A percentile compares a stretch with the other conserved stretches of the same genome.
Evolutionary conservation across 2,888 invertebrate species (phyloP).

Genomic region (Hirtodrosophila histrioides): DNA sequence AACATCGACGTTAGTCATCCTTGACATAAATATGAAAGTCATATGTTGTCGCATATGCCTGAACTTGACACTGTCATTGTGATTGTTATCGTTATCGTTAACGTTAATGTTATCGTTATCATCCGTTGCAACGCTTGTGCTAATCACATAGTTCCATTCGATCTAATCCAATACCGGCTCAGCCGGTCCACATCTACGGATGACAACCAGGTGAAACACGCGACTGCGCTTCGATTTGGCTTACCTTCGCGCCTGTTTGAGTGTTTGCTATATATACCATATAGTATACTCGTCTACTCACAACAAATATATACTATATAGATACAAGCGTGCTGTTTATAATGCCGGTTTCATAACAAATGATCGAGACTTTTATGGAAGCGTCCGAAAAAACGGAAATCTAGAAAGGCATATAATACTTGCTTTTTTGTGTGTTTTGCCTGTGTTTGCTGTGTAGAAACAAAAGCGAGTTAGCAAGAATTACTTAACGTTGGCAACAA

Average conservation of each 20-base stretch:
- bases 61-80: slow-evolving; percentile 55
- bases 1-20: slow-evolving; percentile 47
- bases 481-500: slow-evolving; percentile 23
- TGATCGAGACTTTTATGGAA: slow-evolving; percentile 54
- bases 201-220: slow-evolving; percentile 18
- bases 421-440: slow-evolving; percentile 11
- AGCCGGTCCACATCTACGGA: slow-evolving; percentile 40
- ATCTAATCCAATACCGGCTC: slow-evolving; percentile 40
- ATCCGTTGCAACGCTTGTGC: slow-evolving; percentile 26
- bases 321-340: slow-evolving; percentile 13
- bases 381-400: slow-evolving; percentile 45
- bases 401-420: slow-evolving; percentile 46
- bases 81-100: slow-evolving; percentile 13
- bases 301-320: background rate
- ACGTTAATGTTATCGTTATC: slow-evolving; percentile 23
- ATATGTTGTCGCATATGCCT: slow-evolving; percentile 24
- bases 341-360: slow-evolving; percentile 48
- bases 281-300: no score
- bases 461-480: slow-evolving; percentile 31
- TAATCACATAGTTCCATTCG: background rate
- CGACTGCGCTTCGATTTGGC: slow-evolving; percentile 13
- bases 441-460: slow-evolving; percentile 8
- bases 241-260: slow-evolving; percentile 35
- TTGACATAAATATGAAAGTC: slow-evolving; percentile 55
- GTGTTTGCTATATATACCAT: no score